Evolutionary conservation across 2,113 vertebrate genomes (phyloP), one percentile per base, ranked within the genome.

Genomic region (Pithys albifrons): DNA sequence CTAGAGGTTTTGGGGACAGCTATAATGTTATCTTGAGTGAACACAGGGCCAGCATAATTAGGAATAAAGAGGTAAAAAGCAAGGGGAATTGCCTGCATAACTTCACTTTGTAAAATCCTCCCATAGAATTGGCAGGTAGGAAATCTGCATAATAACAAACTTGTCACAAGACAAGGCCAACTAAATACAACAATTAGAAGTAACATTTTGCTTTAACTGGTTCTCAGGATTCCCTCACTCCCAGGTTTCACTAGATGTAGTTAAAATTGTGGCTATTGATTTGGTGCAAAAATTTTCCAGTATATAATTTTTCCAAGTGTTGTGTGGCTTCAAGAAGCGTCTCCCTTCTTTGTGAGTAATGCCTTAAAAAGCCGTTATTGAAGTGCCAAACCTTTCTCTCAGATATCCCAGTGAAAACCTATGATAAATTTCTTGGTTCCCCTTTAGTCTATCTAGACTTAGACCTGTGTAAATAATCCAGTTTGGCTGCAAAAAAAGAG

Each of bases 81-180:
- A 94, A 95, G 88, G 94, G 91, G 93, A 96, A 91, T 96, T 75
- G 83, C 97, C 98, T 98, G 98, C 93, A 95, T 85, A 98, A 91
- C 83, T 85, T 98, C 98, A 98, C 92, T 85, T 86, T 81, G 76
- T 81, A 91, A 97, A 95, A 96, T 96, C 91, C 81, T 89, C 57
- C 54, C 97, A 97, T 96, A 87, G 89, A 95, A 95, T 86, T 97
- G 98, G 97, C 98, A 98, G 96, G 80, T 94, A 91, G 96, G 97
- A 98, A 97, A 98, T 96, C 98, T 98, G 98, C 75, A 43, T 92
- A 96, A 91, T 98, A 98, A 96, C 97, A 98, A 94, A 93, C 91
- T 89, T 98, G 97, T 98, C 97, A 97, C 78, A 92, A 93, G 94
- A 96, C 96, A 97, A 98, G 97, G 97, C 86, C 95, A 92, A 74